Conservation (phyloP, 2,113 vertebrate genomes). For the Phrynosoma platyrhinos region DNA sequence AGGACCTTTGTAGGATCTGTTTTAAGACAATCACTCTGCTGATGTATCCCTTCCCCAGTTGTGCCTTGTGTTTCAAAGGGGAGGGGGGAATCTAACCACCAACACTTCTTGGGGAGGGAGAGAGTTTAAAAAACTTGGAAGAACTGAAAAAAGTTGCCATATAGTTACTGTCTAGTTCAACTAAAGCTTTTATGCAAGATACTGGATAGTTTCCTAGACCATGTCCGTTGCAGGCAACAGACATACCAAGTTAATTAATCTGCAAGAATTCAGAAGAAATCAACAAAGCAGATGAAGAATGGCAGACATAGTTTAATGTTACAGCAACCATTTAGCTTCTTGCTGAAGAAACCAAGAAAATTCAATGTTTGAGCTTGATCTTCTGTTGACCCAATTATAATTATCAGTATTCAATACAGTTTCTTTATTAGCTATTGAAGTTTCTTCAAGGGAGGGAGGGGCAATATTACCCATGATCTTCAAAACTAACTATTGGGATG, state of each 20-base stretch:
- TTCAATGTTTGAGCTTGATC: constrained; percentile 37
- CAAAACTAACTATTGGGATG: constrained; percentile 11
- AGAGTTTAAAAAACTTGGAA: constrained; percentile 57
- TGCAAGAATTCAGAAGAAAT: constrained; percentile 21
- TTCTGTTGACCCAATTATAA: constrained; percentile 47
- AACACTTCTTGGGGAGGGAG: constrained; percentile 41
- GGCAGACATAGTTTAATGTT: constrained; percentile 47
- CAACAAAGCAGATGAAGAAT: neutral
- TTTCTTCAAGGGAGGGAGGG: constrained; percentile 39
- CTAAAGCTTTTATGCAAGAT: constrained; percentile 48
- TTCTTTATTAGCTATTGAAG: neutral
- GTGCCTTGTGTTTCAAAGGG: constrained; percentile 76
- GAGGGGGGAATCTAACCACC: constrained; percentile 52
- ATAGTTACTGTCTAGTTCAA: constrained; percentile 50
- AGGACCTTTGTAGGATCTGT: constrained; percentile 50
- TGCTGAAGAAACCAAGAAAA: constrained; percentile 67
- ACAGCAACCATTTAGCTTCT: constrained; percentile 41
- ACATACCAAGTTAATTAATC: neutral
- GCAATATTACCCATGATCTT: constrained; percentile 27
- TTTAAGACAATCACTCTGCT: constrained; percentile 73
- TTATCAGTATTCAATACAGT: neutral
- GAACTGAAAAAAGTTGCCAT: constrained; percentile 64
- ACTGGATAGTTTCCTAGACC: constrained; percentile 38
- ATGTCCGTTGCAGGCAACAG: constrained; percentile 59
- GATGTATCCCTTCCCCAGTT: constrained; percentile 67